A percentile compares a stretch with the other conserved stretches of the same genome.
These are phyloP conservation scores for Ophraella communa DNA, from an alignment of 2,888 invertebrate species.

Conservation along the genomic window DNA sequence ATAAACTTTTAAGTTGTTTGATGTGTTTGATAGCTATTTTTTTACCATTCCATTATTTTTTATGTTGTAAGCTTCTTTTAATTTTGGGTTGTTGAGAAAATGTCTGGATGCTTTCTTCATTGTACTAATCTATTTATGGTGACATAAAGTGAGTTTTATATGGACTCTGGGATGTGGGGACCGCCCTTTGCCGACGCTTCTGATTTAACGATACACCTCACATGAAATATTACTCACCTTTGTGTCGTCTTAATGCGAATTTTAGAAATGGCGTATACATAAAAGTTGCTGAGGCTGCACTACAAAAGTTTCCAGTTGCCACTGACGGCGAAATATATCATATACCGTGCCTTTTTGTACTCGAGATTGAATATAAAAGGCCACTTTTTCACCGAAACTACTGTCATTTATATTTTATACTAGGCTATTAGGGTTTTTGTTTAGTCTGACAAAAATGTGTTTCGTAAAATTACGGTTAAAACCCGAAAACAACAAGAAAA, in stretches of 20 bases:
- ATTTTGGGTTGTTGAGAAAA: no score
- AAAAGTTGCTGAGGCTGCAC: slow-evolving; percentile 38
- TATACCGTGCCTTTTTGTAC: slow-evolving; percentile 32
- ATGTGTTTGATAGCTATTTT: no score
- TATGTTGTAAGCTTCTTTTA: no score
- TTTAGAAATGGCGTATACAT: slow-evolving; percentile 38
- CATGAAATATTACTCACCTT: slow-evolving; percentile 41
- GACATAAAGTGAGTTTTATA: no score
- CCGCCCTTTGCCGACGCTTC: slow-evolving; percentile 33
- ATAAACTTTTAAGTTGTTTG: no score
- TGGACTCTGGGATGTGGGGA: slow-evolving; percentile 5
- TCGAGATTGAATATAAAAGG: slow-evolving; percentile 30
- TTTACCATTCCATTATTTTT: no score
- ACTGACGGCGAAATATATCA: slow-evolving; percentile 29
- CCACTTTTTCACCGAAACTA: slow-evolving; percentile 25
- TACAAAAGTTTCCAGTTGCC: slow-evolving; percentile 37
- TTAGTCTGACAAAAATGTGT: slow-evolving; percentile 25
- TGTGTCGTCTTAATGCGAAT: slow-evolving; percentile 40
- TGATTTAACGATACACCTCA: slow-evolving; percentile 37
- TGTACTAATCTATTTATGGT: no score
- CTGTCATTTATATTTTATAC: slow-evolving; percentile 28
- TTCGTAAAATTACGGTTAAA: slow-evolving; percentile 22
- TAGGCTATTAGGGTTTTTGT: slow-evolving; percentile 22
- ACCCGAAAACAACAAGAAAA: slow-evolving; percentile 13
- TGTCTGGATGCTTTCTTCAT: no score